Evolutionary conservation across 2,888 invertebrate species (phyloP), one percentile per base, ranked within the genome.

Genomic region (Myathropa florea): DNA sequence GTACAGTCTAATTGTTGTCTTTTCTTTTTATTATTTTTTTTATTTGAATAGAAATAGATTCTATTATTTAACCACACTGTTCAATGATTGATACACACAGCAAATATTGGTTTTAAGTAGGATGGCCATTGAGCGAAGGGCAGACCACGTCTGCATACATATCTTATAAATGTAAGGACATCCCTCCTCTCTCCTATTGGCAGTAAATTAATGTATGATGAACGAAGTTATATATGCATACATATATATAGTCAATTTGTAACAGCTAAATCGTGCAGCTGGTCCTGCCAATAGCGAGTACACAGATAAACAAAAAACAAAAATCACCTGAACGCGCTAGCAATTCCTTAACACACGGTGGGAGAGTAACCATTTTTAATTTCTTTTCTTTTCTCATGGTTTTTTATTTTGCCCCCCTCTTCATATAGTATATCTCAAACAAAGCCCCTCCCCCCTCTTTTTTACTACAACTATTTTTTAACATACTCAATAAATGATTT

Each of bases 1-100:
- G 83, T 86, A 86, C 83, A 82, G 86, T 86, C 73, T 86, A 65
- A 77, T 75, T 78, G 75, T 86, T 86, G 71, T 83, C 71, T 14
- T 60, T 73, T 33, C 53, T 71, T 33, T 23, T n/a, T 68, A 57
- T 63, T 72, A 57, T 63, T 72, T 64, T 53, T 67, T 64, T 23
- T 65, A 24, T 65, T 65, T 65, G 26, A 46, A 46, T 57, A 57
- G 23, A 57, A 57, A 23, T 30, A 24, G 30, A 28, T 71, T 24
- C 55, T n/a, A 46, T 14, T 24, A 46, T 77, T 73, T 67, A n/a
- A 67, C 28, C 59, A 30, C 3, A 65, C 18, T 60, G 4, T 64
- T 65, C 59, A 12, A 53, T 59, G 28, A 30, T 46, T 63, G n/a
- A 30, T 14, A 24, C 46, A 76, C 59, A 23, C 39, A 36, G 59